Evolutionary conservation across 2,888 invertebrate species (phyloP), one percentile per base, ranked within the genome.

Genomic region (Tetramorium bicarinatum): DNA sequence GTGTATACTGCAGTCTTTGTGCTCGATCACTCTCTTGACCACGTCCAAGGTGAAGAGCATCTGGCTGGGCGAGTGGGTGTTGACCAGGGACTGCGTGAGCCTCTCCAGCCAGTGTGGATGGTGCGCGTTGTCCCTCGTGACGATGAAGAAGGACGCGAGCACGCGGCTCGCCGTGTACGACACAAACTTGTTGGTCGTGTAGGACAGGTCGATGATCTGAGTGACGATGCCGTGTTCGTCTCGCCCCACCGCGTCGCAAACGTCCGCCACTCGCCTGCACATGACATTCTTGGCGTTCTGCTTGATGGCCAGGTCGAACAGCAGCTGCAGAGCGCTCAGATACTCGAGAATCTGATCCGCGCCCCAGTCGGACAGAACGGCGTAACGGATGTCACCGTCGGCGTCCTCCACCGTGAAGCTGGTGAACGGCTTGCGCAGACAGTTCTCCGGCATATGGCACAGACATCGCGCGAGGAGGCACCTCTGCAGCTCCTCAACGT

Each of bases 141-240:
- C 97, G 90, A 98, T 97, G 91, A 98, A 96, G 95, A 98, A 98
- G 88, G 97, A 97, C 74, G 98, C 97, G 79, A 98, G 95, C 25
- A 98, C 97, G 93, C 97, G 96, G 88, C 97, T 97, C 13, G 98
- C 97, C 85, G 98, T 96, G 95, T 97, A 98, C 92, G 97, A 97
- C 83, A 98, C 96, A 94, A 97, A 98, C 92, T 97, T 97, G 95
- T 98, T 97, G 85, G 96, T 96, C 91, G 97, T 97, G 91, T 97
- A 97, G 18, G 97, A 97, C 88, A 98, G 95, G 87, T 97, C 97
- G 77, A 98, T 97, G 80, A 98, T 97, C 95, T 98, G 97, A 91
- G 98, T 97, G 86, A 98, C 97, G 93, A 98, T 96, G 91, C 97
- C 97, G 93, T 97, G 97, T 93, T 97, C 97, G 94, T 98, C 98